A percentile compares a stretch with the other conserved stretches of the same genome.
These are phyloP conservation scores for Sebastes melanostomus DNA, from an alignment of 2,797 vertebrate species.

Conservation along the genomic window DNA sequence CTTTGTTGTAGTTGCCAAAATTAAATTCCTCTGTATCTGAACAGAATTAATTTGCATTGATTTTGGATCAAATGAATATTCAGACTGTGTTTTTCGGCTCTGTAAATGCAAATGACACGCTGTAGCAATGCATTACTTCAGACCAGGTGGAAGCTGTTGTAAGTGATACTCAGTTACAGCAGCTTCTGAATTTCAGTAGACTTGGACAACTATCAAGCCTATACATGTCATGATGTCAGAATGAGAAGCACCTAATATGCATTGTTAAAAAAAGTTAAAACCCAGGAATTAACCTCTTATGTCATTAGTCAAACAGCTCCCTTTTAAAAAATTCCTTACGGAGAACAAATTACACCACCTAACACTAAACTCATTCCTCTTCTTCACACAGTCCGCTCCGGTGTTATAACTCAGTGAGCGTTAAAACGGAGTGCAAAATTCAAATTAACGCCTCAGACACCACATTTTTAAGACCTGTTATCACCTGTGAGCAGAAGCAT, in stretches of 20 bases:
- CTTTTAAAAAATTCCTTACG: constrained; percentile 27
- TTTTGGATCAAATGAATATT: constrained; percentile 27
- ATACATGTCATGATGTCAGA: constrained; percentile 65
- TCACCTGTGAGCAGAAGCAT: constrained; percentile 45
- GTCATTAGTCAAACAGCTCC: constrained; percentile 42
- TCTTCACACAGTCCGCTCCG: not conserved
- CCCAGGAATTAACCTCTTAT: constrained; percentile 33
- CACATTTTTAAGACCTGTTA: constrained; percentile 46
- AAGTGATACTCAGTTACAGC: constrained; percentile 43
- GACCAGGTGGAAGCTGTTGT: constrained; percentile 57
- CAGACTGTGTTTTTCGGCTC: constrained; percentile 1
- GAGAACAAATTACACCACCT: constrained; percentile 53
- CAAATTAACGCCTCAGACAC: constrained; percentile 3
- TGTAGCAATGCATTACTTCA: constrained; percentile 41
- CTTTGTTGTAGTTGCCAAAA: not conserved
- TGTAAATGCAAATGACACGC: constrained; percentile 35
- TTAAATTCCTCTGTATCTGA: not conserved
- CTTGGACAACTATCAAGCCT: constrained; percentile 41
- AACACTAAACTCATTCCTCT: constrained; percentile 13
- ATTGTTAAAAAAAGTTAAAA: constrained; percentile 33
- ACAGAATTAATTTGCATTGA: constrained; percentile 39
- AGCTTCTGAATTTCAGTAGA: constrained; percentile 50
- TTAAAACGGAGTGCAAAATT: constrained; percentile 22
- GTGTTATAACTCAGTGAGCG: constrained; percentile 6
- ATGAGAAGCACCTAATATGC: constrained; percentile 54